A percentile compares a stretch with the other conserved stretches of the same genome.
Conservation (phyloP, 2,113 vertebrate genomes). For the Rana temporaria region DNA sequence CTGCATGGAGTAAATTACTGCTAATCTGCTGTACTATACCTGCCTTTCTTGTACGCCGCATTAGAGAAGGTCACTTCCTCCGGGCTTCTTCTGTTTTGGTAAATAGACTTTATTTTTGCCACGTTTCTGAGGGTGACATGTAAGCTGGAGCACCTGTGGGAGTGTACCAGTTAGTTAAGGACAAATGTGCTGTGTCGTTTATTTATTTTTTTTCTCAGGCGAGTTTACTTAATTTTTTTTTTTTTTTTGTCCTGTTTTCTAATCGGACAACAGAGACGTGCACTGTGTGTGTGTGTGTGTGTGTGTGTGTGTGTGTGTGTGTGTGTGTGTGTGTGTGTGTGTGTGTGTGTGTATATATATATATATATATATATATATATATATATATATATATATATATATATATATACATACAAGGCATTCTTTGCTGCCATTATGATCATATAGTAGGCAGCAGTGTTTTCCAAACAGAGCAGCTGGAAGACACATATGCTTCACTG, state of each 20-base stretch:
- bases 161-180: not conserved
- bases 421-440: not conserved
- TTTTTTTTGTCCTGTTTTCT: not conserved
- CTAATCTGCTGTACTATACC: not conserved
- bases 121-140: conserved; percentile 40
- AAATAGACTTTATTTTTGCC: conserved; percentile 38
- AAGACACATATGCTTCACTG: not conserved
- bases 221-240: not conserved
- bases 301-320: too few species aligned
- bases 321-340: too few species aligned
- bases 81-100: not conserved
- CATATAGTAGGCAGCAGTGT: not conserved
- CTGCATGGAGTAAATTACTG: not conserved
- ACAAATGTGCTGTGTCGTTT: not conserved
- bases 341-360: too few species aligned
- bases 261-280: too few species aligned
- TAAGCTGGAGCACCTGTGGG: not conserved
- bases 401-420: too few species aligned
- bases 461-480: not conserved
- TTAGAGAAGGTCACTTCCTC: not conserved
- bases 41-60: not conserved
- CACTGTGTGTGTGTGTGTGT: too few species aligned
- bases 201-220: not conserved
- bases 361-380: too few species aligned
- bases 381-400: too few species aligned